Base-by-base conservation (phyloP, 2,888 invertebrate genomes). In the Tridacna gigas region DNA sequence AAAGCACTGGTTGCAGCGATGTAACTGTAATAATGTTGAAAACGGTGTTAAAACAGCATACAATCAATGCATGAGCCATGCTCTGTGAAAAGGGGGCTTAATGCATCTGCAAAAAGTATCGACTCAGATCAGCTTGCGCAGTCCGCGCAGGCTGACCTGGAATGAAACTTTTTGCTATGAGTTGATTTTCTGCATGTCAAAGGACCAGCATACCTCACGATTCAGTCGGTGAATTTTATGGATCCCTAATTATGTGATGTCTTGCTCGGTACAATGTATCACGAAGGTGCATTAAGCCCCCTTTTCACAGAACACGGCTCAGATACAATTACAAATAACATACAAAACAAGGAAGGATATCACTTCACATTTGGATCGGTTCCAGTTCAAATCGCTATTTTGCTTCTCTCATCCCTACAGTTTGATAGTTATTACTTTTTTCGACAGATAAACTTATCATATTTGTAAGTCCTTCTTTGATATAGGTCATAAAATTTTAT, bases 1-100 rank as follows among this genome's bases (percentile, higher is more conserved):
- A n/a, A n/a, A n/a, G n/a, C n/a, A n/a, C n/a, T n/a, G n/a, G n/a
- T n/a, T n/a, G n/a, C n/a, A n/a, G n/a, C n/a, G n/a, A n/a, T n/a
- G n/a, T n/a, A n/a, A n/a, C n/a, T n/a, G n/a, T 51, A 51, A 51
- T 51, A 51, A 51, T 51, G 51, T 51, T 51, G 51, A 51, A 51
- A 51, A 51, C 51, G 51, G 51, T 15, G 51, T 51, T 51, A 13
- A 51, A 51, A 51, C 51, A 51, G 15, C 11, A 51, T 51, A 51
- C 11, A 51, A 51, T 51, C 15, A 51, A 11, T 51, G 51, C 51
- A 51, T 51, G 15, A 51, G 51, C 15, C 51, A 51, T 13, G 15
- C 11, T 51, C 51, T 51, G 11, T 51, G 15, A 51, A 51, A 51
- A 11, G 15, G 51, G 12, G 51, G 11, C 51, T 51, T 51, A 51